These are phyloP conservation scores for Xerus rutilus DNA, from an alignment of 2,797 vertebrate species.

Conservation along the genomic window DNA sequence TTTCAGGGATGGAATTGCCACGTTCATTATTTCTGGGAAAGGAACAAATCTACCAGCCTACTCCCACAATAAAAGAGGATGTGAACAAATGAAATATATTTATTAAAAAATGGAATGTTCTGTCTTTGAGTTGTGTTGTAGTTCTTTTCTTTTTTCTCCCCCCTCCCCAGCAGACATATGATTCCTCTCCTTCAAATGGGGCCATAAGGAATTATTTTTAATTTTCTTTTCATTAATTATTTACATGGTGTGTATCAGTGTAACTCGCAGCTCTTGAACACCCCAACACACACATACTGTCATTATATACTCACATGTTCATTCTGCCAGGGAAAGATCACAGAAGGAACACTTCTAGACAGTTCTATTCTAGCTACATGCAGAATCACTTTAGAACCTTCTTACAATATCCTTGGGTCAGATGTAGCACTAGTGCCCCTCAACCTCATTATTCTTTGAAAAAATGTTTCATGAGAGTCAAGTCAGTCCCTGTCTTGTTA, in stretches of 20 bases:
- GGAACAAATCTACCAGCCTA: neutral
- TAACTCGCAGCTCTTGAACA: neutral
- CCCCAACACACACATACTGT: neutral
- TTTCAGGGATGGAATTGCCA: conserved; percentile 44
- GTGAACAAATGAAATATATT: neutral
- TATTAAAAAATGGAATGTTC: neutral
- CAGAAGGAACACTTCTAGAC: neutral
- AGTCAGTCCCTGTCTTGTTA: neutral
- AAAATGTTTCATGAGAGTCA: neutral
- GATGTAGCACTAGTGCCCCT: neutral
- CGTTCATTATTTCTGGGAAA: conserved; percentile 62
- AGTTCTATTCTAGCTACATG: neutral
- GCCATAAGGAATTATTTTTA: conserved; percentile 3
- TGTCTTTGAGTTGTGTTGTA: neutral
- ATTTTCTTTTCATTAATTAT: conserved; percentile 53
- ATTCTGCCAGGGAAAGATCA: neutral
- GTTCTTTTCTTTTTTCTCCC: neutral
- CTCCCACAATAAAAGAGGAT: neutral
- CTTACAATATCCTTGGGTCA: neutral
- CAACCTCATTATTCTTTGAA: neutral
- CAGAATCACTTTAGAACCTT: neutral
- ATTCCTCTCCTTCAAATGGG: neutral
- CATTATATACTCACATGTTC: neutral
- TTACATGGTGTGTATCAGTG: neutral
- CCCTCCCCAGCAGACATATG: neutral